Evolutionary conservation across 2,888 invertebrate species (phyloP).

Genomic region (Protophormia terraenovae): DNA sequence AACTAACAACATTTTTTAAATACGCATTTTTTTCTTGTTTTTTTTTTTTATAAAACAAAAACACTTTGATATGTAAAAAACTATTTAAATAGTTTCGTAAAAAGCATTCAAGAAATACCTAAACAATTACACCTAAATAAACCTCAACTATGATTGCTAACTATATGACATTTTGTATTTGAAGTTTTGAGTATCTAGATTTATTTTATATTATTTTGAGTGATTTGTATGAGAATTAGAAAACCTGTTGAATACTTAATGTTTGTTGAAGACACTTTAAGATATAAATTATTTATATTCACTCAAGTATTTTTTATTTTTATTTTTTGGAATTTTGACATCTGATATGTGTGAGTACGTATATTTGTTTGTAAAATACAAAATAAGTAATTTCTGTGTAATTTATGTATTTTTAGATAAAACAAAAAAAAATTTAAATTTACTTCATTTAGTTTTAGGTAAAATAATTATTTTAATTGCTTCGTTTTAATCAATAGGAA

Average conservation of each 20-base stretch:
- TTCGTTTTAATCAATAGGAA: neutral
- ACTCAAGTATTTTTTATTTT: neutral
- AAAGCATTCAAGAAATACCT: neutral
- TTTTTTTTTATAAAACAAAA: neutral
- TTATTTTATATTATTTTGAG: neutral
- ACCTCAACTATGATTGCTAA: neutral
- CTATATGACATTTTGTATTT: neutral
- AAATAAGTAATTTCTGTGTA: neutral
- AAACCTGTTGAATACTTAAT: neutral
- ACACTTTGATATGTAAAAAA: neutral
- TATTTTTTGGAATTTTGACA: slow-evolving; percentile 9
- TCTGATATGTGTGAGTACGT: neutral
- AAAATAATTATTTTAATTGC: neutral
- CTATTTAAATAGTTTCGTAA: slow-evolving; percentile 1
- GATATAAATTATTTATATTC: neutral
- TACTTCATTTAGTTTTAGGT: neutral
- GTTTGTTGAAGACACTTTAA: slow-evolving; percentile 1
- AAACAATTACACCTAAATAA: neutral
- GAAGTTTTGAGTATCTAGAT: neutral
- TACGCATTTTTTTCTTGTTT: neutral
- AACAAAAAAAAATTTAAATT: neutral
- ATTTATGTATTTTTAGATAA: neutral
- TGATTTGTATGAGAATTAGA: slow-evolving; percentile 21
- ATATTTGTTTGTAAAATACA: neutral
- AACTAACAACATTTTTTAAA: neutral